phyloP scores from a whole-genome alignment of 2,113 vertebrate genomes.

The Myiozetetes cayanensis region DNA sequence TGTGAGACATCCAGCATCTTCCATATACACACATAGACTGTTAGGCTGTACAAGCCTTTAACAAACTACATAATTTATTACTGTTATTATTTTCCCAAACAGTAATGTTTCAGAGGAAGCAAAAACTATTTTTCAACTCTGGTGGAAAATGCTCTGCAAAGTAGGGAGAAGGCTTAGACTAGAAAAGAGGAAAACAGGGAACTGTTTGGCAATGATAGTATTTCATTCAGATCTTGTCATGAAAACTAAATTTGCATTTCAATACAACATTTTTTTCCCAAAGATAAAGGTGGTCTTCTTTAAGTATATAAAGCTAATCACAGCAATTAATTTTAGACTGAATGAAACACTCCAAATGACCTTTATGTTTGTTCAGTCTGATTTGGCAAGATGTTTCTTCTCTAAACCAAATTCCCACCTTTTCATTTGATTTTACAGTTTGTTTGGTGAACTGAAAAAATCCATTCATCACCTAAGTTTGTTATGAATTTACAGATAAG shows the following conservation, averaged over 20 bases:
- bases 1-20: neutral
- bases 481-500: neutral
- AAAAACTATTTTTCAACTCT: neutral
- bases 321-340: neutral
- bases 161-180: neutral
- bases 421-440: slow-evolving; percentile 1
- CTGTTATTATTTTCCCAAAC: neutral
- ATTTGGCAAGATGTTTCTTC: neutral
- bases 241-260: neutral
- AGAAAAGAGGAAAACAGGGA: neutral
- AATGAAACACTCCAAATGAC: neutral
- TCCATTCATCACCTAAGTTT: neutral
- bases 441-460: slow-evolving; percentile 1
- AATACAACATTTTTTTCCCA: neutral
- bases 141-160: neutral
- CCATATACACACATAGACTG: neutral
- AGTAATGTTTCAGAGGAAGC: neutral
- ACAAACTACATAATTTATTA: neutral
- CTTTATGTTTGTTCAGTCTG: neutral
- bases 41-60: neutral
- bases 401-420: neutral
- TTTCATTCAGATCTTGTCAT: neutral
- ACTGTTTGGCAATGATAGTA: neutral
- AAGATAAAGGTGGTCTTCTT: neutral
- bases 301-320: neutral